Percentiles rank a stretch among this genome's conserved stretches.
Evolutionary conservation across 2,888 invertebrate genomes (phyloP).

Genomic region (Nebria brevicollis): DNA sequence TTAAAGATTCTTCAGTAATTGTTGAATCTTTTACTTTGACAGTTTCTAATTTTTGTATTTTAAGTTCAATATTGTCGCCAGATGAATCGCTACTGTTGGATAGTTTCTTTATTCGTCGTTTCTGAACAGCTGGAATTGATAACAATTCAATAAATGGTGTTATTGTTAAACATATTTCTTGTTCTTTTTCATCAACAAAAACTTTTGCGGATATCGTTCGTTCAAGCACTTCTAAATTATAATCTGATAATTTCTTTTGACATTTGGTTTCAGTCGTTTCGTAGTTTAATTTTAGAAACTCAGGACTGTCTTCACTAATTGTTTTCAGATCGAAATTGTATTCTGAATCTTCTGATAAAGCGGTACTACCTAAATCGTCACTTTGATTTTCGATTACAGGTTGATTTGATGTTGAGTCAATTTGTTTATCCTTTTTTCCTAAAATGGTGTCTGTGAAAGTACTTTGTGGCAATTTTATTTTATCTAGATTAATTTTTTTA

Average conservation of each 20-base stretch:
- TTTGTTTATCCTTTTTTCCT: neutral
- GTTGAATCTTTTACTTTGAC: neutral
- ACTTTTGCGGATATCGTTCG: slow-evolving; percentile 53
- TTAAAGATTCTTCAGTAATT: slow-evolving; percentile 42
- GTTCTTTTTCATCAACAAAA: slow-evolving; percentile 53
- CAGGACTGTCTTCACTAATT: slow-evolving; percentile 37
- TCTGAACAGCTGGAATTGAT: slow-evolving; percentile 49
- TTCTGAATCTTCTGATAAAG: slow-evolving; percentile 8
- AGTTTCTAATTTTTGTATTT: slow-evolving; percentile 12
- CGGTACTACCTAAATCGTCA: neutral
- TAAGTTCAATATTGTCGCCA: neutral
- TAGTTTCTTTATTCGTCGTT: neutral
- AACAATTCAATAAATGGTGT: slow-evolving; percentile 52
- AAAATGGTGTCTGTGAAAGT: slow-evolving; percentile 23
- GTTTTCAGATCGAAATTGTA: slow-evolving; percentile 27
- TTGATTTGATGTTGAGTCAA: neutral
- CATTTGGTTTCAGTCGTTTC: slow-evolving; percentile 43
- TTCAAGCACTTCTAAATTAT: slow-evolving; percentile 50
- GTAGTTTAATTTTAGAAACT: slow-evolving; percentile 47
- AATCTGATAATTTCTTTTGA: slow-evolving; percentile 49
- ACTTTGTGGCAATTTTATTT: slow-evolving; percentile 22
- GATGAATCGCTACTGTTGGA: neutral
- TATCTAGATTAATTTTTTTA: slow-evolving; percentile 30
- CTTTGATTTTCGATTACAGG: neutral
- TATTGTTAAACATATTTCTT: slow-evolving; percentile 51